Percentiles rank a stretch among this genome's conserved stretches.
Evolutionary conservation across 2,888 invertebrate genomes (phyloP).

Genomic region (Lymantria monacha): DNA sequence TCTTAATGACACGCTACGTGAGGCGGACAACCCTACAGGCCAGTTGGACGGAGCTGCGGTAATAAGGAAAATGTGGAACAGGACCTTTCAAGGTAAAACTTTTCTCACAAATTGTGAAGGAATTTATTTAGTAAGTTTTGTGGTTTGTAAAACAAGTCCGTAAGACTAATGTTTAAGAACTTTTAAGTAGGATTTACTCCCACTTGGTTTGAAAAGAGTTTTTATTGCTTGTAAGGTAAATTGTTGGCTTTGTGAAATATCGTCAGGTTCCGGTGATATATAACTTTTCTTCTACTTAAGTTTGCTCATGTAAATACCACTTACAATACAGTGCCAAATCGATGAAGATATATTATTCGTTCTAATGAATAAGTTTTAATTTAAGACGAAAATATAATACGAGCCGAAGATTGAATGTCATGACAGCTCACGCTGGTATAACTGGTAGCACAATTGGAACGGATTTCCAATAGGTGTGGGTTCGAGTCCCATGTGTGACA

Average conservation of each 20-base stretch:
- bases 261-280: background rate
- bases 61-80: slow-evolving; percentile 92
- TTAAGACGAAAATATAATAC: too few species aligned
- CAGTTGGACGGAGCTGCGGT: slow-evolving; percentile 92
- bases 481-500: too few species aligned
- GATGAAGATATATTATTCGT: too few species aligned
- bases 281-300: background rate
- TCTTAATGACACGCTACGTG: slow-evolving; percentile 90
- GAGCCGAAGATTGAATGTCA: too few species aligned
- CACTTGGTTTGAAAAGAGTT: background rate
- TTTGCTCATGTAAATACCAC: background rate
- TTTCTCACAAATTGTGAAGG: background rate
- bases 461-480: too few species aligned
- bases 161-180: slow-evolving; percentile 1
- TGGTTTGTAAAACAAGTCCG: background rate
- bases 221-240: slow-evolving; percentile 3
- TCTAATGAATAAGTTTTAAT: too few species aligned
- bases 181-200: background rate
- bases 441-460: too few species aligned
- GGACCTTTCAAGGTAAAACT: slow-evolving; percentile 88
- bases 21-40: slow-evolving; percentile 65
- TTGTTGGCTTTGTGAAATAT: background rate
- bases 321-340: too few species aligned
- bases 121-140: slow-evolving; percentile 1
- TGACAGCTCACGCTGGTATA: too few species aligned